These are phyloP conservation scores for Pterostichus niger DNA, from an alignment of 2,888 invertebrate genomes.

Conservation along the genomic window DNA sequence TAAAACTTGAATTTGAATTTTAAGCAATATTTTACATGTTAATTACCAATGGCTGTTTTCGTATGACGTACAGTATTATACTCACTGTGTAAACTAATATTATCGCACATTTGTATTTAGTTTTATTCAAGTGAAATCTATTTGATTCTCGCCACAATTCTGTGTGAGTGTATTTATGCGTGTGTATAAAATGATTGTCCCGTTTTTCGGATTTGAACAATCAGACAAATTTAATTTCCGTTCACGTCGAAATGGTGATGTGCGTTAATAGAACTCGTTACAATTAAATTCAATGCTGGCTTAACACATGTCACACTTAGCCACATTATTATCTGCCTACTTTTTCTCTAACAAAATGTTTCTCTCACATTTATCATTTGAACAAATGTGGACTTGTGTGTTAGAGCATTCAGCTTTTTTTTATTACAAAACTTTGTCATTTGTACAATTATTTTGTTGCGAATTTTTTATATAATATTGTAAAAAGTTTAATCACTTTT, in stretches of 20 bases:
- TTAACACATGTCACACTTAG: constrained; percentile 42
- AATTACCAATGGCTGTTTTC: too few relatives aligned
- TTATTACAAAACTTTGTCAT: not conserved
- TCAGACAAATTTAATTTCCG: constrained; percentile 54
- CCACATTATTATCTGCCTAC: constrained; percentile 38
- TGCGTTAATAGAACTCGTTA: constrained; percentile 48
- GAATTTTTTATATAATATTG: too few relatives aligned
- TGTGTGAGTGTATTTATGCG: not conserved
- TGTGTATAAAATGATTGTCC: constrained; percentile 10
- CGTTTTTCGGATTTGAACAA: constrained; percentile 50
- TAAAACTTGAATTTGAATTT: too few relatives aligned
- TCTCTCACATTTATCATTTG: constrained; percentile 22
- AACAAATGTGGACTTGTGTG: not conserved
- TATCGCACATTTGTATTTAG: not conserved
- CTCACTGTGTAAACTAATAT: not conserved
- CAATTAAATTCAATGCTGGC: constrained; percentile 51
- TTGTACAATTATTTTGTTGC: not conserved
- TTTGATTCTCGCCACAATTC: not conserved
- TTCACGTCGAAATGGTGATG: constrained; percentile 41
- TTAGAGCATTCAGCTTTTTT: not conserved
- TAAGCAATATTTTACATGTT: too few relatives aligned
- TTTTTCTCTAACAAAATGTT: constrained; percentile 20
- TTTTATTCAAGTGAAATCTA: not conserved
- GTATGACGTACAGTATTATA: too few relatives aligned
- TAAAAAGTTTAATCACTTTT: too few relatives aligned